phyloP scores from a whole-genome alignment of 2,888 invertebrate species.

The Microchrysa polita region DNA sequence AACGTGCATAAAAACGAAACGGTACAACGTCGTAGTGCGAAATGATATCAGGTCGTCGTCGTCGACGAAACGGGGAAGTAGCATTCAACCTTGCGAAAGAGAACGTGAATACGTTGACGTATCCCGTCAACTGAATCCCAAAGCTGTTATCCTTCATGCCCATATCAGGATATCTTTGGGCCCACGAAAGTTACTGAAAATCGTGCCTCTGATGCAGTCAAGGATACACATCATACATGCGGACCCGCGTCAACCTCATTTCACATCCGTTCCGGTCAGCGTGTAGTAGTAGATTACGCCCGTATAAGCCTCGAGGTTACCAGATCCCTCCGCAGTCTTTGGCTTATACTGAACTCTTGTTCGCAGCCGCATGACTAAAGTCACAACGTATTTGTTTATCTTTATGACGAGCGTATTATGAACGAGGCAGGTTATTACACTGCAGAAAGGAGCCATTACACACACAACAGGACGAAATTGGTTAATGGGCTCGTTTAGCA shows the following conservation, averaged over 20 bases:
- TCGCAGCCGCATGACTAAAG: neutral
- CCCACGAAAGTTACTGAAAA: no score
- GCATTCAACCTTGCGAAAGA: conserved; percentile 6
- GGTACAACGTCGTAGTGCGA: conserved; percentile 13
- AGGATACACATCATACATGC: no score
- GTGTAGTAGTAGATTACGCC: neutral
- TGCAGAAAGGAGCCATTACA: conserved; percentile 35
- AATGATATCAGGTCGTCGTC: conserved; percentile 11
- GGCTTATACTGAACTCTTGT: conserved; percentile 2
- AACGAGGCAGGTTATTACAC: conserved; percentile 33
- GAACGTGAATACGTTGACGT: conserved; percentile 4
- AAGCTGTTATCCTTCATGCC: no score
- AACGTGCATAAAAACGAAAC: no score
- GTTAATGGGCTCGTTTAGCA: conserved; percentile 43
- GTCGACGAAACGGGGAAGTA: neutral
- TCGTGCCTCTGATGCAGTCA: no score
- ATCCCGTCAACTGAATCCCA: neutral
- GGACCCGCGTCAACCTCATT: no score
- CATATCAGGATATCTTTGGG: no score
- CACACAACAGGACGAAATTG: conserved; percentile 31
- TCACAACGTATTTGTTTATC: conserved; percentile 31
- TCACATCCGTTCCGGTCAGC: no score
- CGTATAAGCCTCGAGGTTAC: neutral
- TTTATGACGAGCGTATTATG: conserved; percentile 34
- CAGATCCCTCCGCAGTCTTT: neutral